A percentile compares a stretch with the other conserved stretches of the same genome.
Conservation (phyloP, 2,797 vertebrate genomes). For the Peromyscus nudipes region DNA sequence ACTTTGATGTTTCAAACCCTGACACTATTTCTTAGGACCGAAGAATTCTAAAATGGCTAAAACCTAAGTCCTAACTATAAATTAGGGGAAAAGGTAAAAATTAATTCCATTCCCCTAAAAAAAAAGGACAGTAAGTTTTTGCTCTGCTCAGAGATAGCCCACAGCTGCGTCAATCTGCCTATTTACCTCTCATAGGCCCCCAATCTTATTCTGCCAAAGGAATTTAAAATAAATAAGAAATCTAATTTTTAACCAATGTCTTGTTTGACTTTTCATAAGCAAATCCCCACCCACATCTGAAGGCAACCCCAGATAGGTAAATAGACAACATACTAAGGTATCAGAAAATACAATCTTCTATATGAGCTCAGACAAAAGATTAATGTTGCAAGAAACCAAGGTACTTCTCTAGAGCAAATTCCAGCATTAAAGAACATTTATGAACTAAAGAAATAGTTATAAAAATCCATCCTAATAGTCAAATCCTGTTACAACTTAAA, state of each 20-base stretch:
- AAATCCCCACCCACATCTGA: constrained; percentile 81
- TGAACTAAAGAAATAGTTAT: constrained; percentile 27
- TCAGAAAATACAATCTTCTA: constrained; percentile 65
- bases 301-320: constrained; percentile 82
- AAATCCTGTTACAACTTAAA: constrained; percentile 86
- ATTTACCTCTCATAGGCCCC: constrained; percentile 20
- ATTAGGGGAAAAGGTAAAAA: constrained; percentile 64
- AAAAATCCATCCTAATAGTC: constrained; percentile 79
- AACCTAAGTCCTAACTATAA: constrained; percentile 54
- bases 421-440: constrained; percentile 70
- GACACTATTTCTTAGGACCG: background rate
- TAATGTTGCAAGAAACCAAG: constrained; percentile 62
- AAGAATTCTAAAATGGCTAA: constrained; percentile 46
- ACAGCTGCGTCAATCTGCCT: constrained; percentile 39
- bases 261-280: constrained; percentile 55
- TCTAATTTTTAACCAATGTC: constrained; percentile 24
- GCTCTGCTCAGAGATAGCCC: constrained; percentile 38
- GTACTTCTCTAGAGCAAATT: constrained; percentile 69
- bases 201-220: constrained; percentile 61
- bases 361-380: constrained; percentile 63
- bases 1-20: constrained; percentile 71
- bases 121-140: constrained; percentile 40
- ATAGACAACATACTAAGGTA: constrained; percentile 71
- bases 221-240: constrained; percentile 7
- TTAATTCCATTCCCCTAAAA: constrained; percentile 39